Conservation (phyloP, 2,113 vertebrate genomes). For the Microtus oregoni region DNA sequence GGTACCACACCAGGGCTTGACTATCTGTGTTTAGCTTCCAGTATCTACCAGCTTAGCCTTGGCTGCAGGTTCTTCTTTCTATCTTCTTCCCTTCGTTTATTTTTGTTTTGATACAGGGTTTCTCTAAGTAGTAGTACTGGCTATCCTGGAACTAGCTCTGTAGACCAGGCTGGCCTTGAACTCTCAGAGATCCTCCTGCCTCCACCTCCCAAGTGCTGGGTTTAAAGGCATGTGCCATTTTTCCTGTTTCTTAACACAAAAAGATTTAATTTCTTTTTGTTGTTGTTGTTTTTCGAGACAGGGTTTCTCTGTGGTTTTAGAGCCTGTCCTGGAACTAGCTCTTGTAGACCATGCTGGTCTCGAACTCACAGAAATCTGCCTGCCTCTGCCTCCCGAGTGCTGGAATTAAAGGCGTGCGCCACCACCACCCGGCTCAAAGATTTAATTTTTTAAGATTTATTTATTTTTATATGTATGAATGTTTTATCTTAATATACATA, state of each 20-base stretch:
- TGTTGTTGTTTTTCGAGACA: not conserved
- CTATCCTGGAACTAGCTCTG: too few relatives aligned
- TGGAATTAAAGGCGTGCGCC: not conserved
- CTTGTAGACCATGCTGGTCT: not conserved
- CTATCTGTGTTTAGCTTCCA: not conserved
- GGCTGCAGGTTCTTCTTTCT: not conserved
- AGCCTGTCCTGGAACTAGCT: not conserved
- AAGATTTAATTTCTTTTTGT: too few relatives aligned
- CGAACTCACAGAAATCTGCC: not conserved
- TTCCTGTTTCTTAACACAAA: too few relatives aligned
- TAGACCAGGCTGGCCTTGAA: too few relatives aligned
- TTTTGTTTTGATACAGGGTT: not conserved
- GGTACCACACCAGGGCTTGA: not conserved
- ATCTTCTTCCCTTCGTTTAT: not conserved
- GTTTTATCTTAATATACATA: not conserved
- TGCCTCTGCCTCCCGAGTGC: not conserved
- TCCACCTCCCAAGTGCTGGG: too few relatives aligned
- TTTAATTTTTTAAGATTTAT: not conserved
- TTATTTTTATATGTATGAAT: not conserved
- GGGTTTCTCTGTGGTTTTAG: not conserved
- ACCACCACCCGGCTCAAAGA: not conserved
- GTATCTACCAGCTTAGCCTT: not conserved
- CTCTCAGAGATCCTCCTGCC: too few relatives aligned
- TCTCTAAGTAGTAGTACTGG: not conserved
- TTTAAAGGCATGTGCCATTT: too few relatives aligned